Conservation (phyloP, 2,888 invertebrate genomes). For the Cylindroiulus punctatus region DNA sequence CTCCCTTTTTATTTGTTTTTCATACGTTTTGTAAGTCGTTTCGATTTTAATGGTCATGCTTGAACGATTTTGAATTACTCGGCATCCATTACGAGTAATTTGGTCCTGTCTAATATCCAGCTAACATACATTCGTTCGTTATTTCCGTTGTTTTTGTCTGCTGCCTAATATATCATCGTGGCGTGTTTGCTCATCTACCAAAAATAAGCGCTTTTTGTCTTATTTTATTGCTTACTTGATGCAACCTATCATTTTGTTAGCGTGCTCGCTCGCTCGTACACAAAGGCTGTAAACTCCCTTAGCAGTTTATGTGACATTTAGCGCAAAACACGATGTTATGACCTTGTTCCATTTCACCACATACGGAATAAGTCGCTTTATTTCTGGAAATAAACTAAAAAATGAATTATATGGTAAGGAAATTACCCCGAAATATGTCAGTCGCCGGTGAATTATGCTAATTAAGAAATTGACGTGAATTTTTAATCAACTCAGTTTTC, state of each 20-base stretch:
- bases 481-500: neutral
- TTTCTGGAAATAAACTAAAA: neutral
- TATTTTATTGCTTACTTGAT: neutral
- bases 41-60: neutral
- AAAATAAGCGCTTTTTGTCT: neutral
- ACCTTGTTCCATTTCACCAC: neutral
- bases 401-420: neutral
- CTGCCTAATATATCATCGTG: neutral
- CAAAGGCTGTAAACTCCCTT: neutral
- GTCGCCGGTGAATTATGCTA: neutral
- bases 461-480: neutral
- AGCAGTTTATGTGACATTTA: neutral
- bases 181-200: neutral
- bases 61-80: slow-evolving; percentile 6
- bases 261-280: neutral
- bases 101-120: neutral
- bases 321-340: neutral
- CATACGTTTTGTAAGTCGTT: neutral
- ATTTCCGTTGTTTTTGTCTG: slow-evolving; percentile 30
- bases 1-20: neutral
- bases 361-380: neutral
- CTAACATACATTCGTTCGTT: neutral
- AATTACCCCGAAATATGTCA: neutral
- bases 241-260: neutral
- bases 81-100: neutral